Conservation (phyloP, 1,140 invertebrate species). For the Penaeus chinensis region DNA sequence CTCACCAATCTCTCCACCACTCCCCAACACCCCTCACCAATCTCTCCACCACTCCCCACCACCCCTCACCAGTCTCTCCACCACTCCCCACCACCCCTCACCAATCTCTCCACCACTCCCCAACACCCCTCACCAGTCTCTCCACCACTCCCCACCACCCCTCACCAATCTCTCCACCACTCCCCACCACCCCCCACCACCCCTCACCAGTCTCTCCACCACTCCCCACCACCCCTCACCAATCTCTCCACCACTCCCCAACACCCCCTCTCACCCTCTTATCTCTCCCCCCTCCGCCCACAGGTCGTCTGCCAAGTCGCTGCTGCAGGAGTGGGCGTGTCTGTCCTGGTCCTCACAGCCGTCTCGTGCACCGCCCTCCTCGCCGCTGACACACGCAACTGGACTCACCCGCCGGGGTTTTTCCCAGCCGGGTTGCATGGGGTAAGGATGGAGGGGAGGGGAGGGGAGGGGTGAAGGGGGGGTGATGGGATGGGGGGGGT, state of each 20-base stretch:
- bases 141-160: not conserved
- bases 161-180: not conserved
- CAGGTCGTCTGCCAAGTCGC: constrained; percentile 46
- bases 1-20: not conserved
- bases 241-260: not conserved
- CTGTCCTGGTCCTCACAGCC: constrained; percentile 37
- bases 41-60: not conserved
- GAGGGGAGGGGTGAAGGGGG: no score
- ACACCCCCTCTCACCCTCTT: not conserved
- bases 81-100: not conserved
- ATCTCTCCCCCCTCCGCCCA: not conserved
- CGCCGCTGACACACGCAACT: constrained; percentile 37
- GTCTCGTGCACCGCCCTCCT: constrained; percentile 31
- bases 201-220: not conserved
- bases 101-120: not conserved
- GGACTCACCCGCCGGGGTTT: constrained; percentile 29
- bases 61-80: not conserved
- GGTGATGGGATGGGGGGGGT: no score
- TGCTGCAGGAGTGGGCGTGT: constrained; percentile 39
- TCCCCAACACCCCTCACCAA: not conserved
- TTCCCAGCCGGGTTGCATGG: constrained; percentile 39
- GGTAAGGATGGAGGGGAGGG: constrained; percentile 13
- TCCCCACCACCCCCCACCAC: not conserved
- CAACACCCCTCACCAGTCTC: not conserved
- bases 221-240: not conserved